These are phyloP conservation scores for Phallusia fumigata DNA, from an alignment of 23 tunicate genomes.

Conservation along the genomic window DNA sequence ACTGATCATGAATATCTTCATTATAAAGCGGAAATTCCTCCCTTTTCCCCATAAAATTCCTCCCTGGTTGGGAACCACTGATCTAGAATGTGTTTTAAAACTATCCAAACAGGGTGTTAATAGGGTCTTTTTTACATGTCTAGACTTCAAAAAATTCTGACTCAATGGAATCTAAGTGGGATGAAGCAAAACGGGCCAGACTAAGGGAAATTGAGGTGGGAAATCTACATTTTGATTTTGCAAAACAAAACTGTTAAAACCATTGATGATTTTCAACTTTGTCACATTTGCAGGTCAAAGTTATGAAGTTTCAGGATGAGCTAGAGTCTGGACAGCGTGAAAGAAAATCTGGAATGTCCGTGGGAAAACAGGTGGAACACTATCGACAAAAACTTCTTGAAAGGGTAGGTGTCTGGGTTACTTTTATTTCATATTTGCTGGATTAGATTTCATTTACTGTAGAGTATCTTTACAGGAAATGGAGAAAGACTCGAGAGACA, in stretches of 20 bases:
- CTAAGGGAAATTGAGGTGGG: slow-evolving; percentile 88
- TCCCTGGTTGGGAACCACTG: no score
- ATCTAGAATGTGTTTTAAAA: background rate
- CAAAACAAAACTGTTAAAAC: background rate
- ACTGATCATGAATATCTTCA: no score
- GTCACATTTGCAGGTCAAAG: slow-evolving; percentile 60
- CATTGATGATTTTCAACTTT: background rate
- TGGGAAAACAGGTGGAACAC: slow-evolving; percentile 68
- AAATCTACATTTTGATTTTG: background rate
- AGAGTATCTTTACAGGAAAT: background rate
- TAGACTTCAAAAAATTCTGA: background rate
- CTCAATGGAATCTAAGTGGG: slow-evolving; percentile 45
- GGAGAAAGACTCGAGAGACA: background rate
- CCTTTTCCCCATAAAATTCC: no score
- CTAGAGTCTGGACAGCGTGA: slow-evolving; percentile 80
- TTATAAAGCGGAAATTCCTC: no score
- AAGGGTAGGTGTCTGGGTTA: slow-evolving; percentile 36
- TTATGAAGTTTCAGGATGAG: slow-evolving; percentile 94
- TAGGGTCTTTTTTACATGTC: background rate
- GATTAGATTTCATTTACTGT: background rate
- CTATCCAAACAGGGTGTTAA: background rate
- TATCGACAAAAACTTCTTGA: slow-evolving; percentile 82
- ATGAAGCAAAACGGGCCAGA: slow-evolving; percentile 74
- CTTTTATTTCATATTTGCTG: background rate
- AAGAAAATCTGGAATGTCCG: slow-evolving; percentile 27